Base-by-base conservation (phyloP, 2,888 invertebrate genomes). In the Elegia similella region DNA sequence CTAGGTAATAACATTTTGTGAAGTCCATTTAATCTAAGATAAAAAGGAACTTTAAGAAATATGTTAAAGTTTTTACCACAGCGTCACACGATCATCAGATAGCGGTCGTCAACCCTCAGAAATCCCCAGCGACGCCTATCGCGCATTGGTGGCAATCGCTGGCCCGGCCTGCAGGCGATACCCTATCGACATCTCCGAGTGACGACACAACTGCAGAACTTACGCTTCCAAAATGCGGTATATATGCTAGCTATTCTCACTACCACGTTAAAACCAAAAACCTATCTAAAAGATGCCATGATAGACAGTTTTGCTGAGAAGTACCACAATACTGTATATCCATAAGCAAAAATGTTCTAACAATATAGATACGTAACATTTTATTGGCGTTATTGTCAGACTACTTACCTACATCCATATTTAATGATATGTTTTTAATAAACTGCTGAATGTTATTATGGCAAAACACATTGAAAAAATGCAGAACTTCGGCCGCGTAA, bases 41-140 rank as follows among this genome's bases (percentile, higher is more conserved):
- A 50, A 50, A 48, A 48, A 48, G 13, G 32, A 12, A 32, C 34
- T 17, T 12, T 17, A n/a, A 50, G 48, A 32, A 17, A 50, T 50
- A 50, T 38, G 47, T 48, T 32, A 12, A 32, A 48, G 52, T 52
- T 53, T 53, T 43, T 42, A 23, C 42, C 34, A 10, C 46, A 47
- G 34, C 55, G 34, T 47, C 55, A 47, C 7, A 44, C 63, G 66
- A 71, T 68, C 70, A 63, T 68, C 70, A 69, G 74, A 72, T 72
- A 70, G 64, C 73, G 72, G 73, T 70, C 74, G 72, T 70, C 74
- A 73, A 71, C 74, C 76, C 65, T 61, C 50, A 68, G 66, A 62
- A 61, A 68, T 69, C 72, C 71, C 71, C 53, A 59, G 67, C 62
- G 70, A 58, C 61, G 68, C 69, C 67, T 70, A 69, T 70, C 61